Conservation (phyloP, 2,797 vertebrate genomes). For the Brachyrhaphis roseni region DNA sequence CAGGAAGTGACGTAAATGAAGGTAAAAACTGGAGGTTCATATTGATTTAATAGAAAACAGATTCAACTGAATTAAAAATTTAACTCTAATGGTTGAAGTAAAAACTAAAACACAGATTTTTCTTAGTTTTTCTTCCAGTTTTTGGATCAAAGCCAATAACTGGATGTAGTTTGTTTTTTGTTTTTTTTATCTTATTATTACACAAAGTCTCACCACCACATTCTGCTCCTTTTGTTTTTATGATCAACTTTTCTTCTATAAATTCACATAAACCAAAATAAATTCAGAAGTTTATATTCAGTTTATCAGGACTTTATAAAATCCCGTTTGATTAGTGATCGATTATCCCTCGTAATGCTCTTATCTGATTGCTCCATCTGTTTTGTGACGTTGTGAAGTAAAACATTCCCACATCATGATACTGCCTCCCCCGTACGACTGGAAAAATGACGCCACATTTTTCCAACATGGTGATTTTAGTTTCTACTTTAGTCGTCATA, state of each 20-base stretch:
- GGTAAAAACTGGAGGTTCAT: constrained; percentile 8
- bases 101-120: constrained; percentile 5
- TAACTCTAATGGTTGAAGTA: constrained; percentile 1
- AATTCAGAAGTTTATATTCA: not conserved
- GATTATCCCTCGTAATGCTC: too few species aligned
- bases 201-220: not conserved
- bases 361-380: too few species aligned
- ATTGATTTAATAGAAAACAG: constrained; percentile 29
- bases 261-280: not conserved
- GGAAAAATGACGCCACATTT: too few species aligned
- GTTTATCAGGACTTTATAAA: not conserved
- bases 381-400: too few species aligned
- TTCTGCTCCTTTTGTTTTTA: not conserved
- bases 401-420: too few species aligned
- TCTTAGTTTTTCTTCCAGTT: not conserved
- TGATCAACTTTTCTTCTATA: not conserved
- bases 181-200: constrained; percentile 1
- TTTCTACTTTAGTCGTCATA: too few species aligned
- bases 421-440: too few species aligned
- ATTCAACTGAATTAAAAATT: constrained; percentile 16
- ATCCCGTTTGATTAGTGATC: not conserved
- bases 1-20: not conserved
- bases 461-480: too few species aligned
- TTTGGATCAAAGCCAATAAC: constrained; percentile 8
- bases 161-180: not conserved